Evolutionary conservation across 2,888 invertebrate species (phyloP).

Genomic region (Busseola fusca): DNA sequence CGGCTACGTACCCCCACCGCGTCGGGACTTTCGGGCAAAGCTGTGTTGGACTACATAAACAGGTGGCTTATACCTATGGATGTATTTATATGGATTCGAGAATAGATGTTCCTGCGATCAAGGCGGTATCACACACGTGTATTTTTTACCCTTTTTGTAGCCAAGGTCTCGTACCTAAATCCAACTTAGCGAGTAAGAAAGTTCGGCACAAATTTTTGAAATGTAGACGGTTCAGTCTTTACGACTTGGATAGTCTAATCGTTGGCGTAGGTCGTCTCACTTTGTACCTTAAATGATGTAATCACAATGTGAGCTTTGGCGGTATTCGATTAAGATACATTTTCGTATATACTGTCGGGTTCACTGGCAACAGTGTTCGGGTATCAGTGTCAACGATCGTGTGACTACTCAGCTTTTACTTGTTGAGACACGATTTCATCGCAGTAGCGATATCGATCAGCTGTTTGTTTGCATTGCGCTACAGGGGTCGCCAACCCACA

Average conservation of each 20-base stretch:
- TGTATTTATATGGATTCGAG: constrained; percentile 46
- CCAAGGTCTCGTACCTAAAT: constrained; percentile 8
- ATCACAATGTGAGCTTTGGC: constrained; percentile 20
- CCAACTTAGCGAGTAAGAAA: background rate
- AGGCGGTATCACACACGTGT: constrained; percentile 14
- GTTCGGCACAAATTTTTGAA: constrained; percentile 1
- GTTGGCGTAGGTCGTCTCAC: constrained; percentile 46
- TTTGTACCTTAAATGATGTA: constrained; percentile 2
- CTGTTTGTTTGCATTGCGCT: constrained; percentile 81
- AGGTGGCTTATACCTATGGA: constrained; percentile 43
- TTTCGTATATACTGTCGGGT: constrained; percentile 22
- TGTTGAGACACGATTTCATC: constrained; percentile 64
- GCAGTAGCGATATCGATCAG: constrained; percentile 77
- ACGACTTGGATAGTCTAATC: constrained; percentile 30
- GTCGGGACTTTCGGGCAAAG: constrained; percentile 40
- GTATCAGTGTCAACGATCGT: constrained; percentile 59
- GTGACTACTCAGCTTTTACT: constrained; percentile 55
- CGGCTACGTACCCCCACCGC: constrained; percentile 53
- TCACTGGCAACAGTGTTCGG: constrained; percentile 34
- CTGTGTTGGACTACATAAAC: constrained; percentile 44
- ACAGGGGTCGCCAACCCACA: constrained; percentile 82
- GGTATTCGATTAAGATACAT: constrained; percentile 8
- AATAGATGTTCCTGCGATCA: constrained; percentile 31
- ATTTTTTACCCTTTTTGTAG: background rate
- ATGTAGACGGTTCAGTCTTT: constrained; percentile 15